phyloP scores from a whole-genome alignment of 1,140 invertebrate genomes.

The Meloidogyne hapla region DNA sequence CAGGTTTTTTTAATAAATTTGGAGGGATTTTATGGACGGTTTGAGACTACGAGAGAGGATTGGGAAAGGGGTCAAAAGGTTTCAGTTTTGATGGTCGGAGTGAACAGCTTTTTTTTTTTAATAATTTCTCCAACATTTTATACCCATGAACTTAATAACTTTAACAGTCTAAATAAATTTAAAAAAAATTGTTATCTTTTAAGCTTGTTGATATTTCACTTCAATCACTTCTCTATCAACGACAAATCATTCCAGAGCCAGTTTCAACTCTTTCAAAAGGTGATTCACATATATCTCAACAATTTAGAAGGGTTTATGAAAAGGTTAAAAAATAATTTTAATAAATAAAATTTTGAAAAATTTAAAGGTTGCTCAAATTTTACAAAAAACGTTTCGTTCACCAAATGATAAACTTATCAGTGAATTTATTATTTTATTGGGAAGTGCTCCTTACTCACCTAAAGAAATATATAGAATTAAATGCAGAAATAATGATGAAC shows the following conservation, averaged over 20 bases:
- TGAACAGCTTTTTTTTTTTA: no score
- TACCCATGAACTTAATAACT: no score
- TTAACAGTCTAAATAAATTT: no score
- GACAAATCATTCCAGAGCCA: conserved; percentile 37
- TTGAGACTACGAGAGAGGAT: no score
- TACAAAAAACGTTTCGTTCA: conserved; percentile 26
- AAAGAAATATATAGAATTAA: conserved; percentile 35
- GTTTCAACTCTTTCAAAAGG: conserved; percentile 11
- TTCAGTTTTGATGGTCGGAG: no score
- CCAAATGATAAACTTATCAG: conserved; percentile 24
- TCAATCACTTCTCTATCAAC: conserved; percentile 38
- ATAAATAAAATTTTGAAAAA: conserved; percentile 16
- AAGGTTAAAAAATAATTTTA: conserved; percentile 9
- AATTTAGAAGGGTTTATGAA: conserved; percentile 19
- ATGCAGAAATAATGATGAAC: background rate
- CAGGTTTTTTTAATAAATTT: conserved; percentile 21
- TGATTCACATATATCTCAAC: background rate
- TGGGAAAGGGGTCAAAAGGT: background rate
- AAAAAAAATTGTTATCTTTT: background rate
- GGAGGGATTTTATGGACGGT: background rate
- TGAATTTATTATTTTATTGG: conserved; percentile 33
- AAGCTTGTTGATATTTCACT: conserved; percentile 32
- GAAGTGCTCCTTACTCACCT: conserved; percentile 32
- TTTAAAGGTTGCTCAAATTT: conserved; percentile 26
- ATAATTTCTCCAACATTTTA: no score